Percentiles rank a stretch among this genome's conserved stretches.
These are phyloP conservation scores for Cataglyphis hispanica DNA, from an alignment of 1,140 invertebrate species.

Conservation along the genomic window DNA sequence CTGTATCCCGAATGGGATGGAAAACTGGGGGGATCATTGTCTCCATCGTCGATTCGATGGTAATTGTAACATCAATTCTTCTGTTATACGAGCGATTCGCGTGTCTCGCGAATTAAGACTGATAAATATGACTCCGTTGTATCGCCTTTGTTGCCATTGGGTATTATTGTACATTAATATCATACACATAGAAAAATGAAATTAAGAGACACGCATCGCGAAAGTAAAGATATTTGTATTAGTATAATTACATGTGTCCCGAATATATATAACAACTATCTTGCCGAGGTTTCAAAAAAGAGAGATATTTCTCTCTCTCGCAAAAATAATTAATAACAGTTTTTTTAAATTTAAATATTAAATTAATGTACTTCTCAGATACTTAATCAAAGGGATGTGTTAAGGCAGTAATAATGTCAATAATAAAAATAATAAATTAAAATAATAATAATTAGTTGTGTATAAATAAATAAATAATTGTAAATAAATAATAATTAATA, in stretches of 20 bases:
- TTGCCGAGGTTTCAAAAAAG: neutral
- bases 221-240: slow-evolving; percentile 42
- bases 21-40: slow-evolving; percentile 1
- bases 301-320: neutral
- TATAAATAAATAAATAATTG: neutral
- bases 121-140: slow-evolving; percentile 50
- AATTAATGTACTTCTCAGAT: neutral
- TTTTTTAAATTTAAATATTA: slow-evolving; percentile 12
- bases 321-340: too few species aligned
- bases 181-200: neutral
- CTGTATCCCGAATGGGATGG: neutral
- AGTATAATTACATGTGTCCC: neutral
- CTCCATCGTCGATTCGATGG: slow-evolving; percentile 43
- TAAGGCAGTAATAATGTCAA: neutral
- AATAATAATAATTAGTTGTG: neutral
- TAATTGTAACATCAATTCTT: slow-evolving; percentile 35
- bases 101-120: slow-evolving; percentile 34
- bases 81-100: slow-evolving; percentile 42
- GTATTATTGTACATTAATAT: slow-evolving; percentile 40
- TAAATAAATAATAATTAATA: neutral
- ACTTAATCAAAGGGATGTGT: neutral
- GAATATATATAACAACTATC: neutral
- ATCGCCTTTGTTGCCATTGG: slow-evolving; percentile 45
- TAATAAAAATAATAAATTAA: neutral
- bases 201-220: neutral